Percentiles rank a stretch among this genome's conserved stretches.
Evolutionary conservation across 1,140 invertebrate species (phyloP).

Genomic region (Drosophila pseudoananassae): DNA sequence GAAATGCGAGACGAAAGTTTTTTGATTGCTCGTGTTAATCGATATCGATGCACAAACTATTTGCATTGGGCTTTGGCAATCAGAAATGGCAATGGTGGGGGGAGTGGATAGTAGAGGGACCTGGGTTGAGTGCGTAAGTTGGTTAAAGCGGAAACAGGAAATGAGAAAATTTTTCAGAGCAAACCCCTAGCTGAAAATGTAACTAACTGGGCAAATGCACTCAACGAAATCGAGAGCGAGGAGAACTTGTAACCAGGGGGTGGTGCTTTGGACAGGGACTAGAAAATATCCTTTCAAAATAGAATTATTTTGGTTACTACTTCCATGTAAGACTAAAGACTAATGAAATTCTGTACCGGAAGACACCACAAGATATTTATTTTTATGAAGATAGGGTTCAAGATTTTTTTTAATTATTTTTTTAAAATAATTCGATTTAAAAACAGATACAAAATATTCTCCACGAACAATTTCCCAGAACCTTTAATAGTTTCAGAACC

Average conservation of each 20-base stretch:
- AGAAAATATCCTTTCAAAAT: not conserved
- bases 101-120: not conserved
- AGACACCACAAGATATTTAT: too few species aligned
- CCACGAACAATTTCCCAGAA: too few species aligned
- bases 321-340: too few species aligned
- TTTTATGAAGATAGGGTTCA: too few species aligned
- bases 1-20: constrained; percentile 57
- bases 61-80: constrained; percentile 49
- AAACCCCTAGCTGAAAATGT: constrained; percentile 35
- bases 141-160: constrained; percentile 69
- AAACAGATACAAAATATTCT: too few species aligned
- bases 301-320: not conserved
- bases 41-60: constrained; percentile 68
- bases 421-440: too few species aligned
- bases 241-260: not conserved
- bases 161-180: constrained; percentile 76
- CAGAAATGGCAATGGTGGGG: not conserved
- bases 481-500: too few species aligned
- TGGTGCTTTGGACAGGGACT: not conserved
- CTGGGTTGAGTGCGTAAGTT: constrained; percentile 52
- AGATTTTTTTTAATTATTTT: too few species aligned
- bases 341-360: too few species aligned
- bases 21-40: constrained; percentile 63
- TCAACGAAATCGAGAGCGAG: constrained; percentile 1
- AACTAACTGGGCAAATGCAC: constrained; percentile 37